phyloP scores from a whole-genome alignment of 1,140 invertebrate genomes.

The Drosophila serrata region DNA sequence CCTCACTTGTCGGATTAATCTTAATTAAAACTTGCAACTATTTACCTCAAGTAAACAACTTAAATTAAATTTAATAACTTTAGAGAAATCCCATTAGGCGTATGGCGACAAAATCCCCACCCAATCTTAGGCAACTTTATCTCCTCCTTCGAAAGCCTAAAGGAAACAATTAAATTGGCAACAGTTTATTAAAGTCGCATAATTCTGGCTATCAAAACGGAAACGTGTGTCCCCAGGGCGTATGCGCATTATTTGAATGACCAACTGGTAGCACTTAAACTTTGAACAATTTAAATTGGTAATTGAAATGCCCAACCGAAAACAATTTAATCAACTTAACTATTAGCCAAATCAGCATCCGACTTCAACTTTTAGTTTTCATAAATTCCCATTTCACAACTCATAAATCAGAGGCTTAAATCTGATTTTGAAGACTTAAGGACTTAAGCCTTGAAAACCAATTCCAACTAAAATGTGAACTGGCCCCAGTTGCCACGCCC shows the following conservation, averaged over 20 bases:
- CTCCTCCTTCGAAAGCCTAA: not conserved
- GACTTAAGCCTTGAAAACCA: slow-evolving; percentile 47
- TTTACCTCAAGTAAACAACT: not conserved
- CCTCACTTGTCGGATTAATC: not conserved
- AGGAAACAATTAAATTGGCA: slow-evolving; percentile 17
- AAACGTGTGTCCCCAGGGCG: slow-evolving; percentile 15
- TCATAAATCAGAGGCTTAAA: slow-evolving; percentile 50
- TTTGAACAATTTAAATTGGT: slow-evolving; percentile 7
- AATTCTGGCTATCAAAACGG: slow-evolving; percentile 2
- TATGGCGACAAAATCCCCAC: not conserved
- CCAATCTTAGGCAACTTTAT: not conserved
- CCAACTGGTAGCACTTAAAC: not conserved
- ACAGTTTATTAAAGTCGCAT: slow-evolving; percentile 25
- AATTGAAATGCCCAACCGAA: not conserved
- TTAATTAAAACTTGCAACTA: slow-evolving; percentile 11
- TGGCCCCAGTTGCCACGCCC: slow-evolving; percentile 11
- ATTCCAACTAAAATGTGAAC: slow-evolving; percentile 36
- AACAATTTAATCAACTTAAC: slow-evolving; percentile 18
- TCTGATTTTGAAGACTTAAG: slow-evolving; percentile 49
- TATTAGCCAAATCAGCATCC: slow-evolving; percentile 1
- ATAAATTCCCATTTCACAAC: slow-evolving; percentile 35
- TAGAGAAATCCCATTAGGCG: slow-evolving; percentile 2
- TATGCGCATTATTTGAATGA: slow-evolving; percentile 12
- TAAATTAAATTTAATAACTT: not conserved
- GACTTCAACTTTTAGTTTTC: slow-evolving; percentile 12